Percentiles rank a stretch among this genome's conserved stretches.
These are phyloP conservation scores for Mycogona germanica DNA, from an alignment of 2,888 invertebrate genomes.

Conservation along the genomic window DNA sequence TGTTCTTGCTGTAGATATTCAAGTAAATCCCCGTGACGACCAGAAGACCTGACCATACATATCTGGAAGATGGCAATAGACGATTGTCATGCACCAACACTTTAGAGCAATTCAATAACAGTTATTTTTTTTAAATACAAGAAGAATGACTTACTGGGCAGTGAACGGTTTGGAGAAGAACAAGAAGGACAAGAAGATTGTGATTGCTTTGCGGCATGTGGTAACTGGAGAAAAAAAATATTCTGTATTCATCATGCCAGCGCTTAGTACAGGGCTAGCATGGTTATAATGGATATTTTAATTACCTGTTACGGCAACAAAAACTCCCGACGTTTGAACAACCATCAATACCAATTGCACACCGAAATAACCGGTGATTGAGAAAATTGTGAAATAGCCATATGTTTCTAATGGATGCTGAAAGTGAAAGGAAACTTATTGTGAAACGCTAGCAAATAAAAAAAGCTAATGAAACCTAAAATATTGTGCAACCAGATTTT, in stretches of 20 bases:
- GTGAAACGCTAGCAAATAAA: constrained; percentile 21
- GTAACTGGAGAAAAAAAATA: constrained; percentile 45
- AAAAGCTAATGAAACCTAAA: constrained; percentile 10
- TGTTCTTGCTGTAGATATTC: constrained; percentile 75
- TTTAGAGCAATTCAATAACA: not conserved
- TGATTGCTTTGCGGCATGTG: constrained; percentile 78
- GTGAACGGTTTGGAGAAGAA: constrained; percentile 91
- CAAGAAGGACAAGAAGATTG: constrained; percentile 82
- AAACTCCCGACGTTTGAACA: constrained; percentile 79
- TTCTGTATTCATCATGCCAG: not conserved
- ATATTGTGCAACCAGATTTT: too few species aligned
- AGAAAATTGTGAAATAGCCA: constrained; percentile 72
- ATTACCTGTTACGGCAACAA: constrained; percentile 68
- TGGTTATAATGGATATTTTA: not conserved
- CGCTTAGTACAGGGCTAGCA: not conserved
- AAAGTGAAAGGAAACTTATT: not conserved
- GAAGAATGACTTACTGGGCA: constrained; percentile 54
- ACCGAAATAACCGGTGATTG: constrained; percentile 81
- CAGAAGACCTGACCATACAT: constrained; percentile 78
- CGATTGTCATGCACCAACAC: not conserved
- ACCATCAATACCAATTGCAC: constrained; percentile 84
- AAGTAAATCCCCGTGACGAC: constrained; percentile 85
- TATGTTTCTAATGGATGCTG: constrained; percentile 54
- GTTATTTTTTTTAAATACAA: not conserved
- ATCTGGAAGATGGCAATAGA: constrained; percentile 47